Base-by-base conservation (phyloP, 1,140 invertebrate genomes). In the Druon quercuslanigerum region DNA sequence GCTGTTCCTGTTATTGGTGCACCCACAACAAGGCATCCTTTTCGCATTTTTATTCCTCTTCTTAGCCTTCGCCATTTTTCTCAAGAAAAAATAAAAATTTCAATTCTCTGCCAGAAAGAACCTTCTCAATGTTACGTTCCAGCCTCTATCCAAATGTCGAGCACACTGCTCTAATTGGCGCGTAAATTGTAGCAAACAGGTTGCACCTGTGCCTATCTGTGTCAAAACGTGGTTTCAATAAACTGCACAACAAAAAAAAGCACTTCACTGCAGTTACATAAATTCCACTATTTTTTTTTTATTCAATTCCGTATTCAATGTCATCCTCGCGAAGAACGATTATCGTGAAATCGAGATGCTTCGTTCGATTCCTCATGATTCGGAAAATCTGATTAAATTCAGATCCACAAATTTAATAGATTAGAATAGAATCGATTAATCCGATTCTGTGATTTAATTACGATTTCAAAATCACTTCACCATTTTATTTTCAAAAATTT, bases 1-100 rank as follows among this genome's bases (percentile, higher is more conserved):
- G 89, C 91, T 92, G 90, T 91, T 91, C 88, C 91, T 90, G 85
- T 87, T 90, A 79, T 87, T 82, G 75, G 89, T 82, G 79, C 91
- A 92, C 83, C 90, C 90, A 84, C 91, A 92, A 79, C 90, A 91
- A 17, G 86, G 77, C 81, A 90, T 83, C 79, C 74, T 85, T 80
- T 84, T 88, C 54, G 83, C 78, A 57, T 85, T 84, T 80, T 88
- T 91, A 72, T 87, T 85, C 60, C 85, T 86, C 79, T 82, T 73
- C 75, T 83, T 85, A 75, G 81, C 84, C 79, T 88, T 89, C 51
- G 86, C 83, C 85, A 76, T 76, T 17, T 71, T 54, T 77, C 52
- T 51, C 50, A 66, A 50, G 2, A 50, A 78, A 17, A 17, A 74
- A 51, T 57, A 33, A 46, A 74, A 52, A 60, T 40, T 75, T 40